Base-by-base conservation (phyloP, 2,888 invertebrate genomes). In the Blastobasis adustella region DNA sequence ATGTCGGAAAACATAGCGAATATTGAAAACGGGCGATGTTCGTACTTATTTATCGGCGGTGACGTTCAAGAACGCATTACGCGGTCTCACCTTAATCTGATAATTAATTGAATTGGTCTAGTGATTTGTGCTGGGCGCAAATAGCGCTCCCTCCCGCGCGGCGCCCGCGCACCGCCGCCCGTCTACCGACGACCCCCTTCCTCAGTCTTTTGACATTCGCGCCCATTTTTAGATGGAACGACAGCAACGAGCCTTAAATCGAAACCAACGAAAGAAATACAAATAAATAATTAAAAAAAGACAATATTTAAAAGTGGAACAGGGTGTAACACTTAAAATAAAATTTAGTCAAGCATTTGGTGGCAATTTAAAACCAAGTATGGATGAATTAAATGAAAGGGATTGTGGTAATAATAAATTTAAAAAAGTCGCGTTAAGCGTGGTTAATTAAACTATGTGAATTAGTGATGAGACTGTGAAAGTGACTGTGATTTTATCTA, bases 121-220 rank as follows among this genome's bases (percentile, higher is more conserved):
- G 73, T 87, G 88, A 88, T 89, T 88, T 87, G 87, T 86, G 79
- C 73, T 76, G 80, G 65, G 79, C 87, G 75, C 79, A 88, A 88
- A 89, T 88, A 89, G 87, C 69, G 65, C 73, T 59, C 71, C 66
- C 76, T 76, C 77, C 73, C 65, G 52, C 60, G 53, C 53, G 61
- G 49, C 59, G 66, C 66, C 64, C 69, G 58, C 66, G 62, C 60
- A 62, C 62, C 66, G 71, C 60, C 63, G 68, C 63, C 70, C 67
- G 69, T 69, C 65, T 72, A 70, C 69, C 65, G 67, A 62, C 60
- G 69, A 62, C 80, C 82, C 81, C 79, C 76, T 70, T 73, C 76
- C 71, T 86, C 83, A 86, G 87, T 87, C 86, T 82, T 85, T 86
- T 85, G 87, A 82, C 83, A 81, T 82, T 77, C 87, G 87, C 85